A percentile compares a stretch with the other conserved stretches of the same genome.
Evolutionary conservation across 2,113 vertebrate species (phyloP).

Genomic region (Apus apus): DNA sequence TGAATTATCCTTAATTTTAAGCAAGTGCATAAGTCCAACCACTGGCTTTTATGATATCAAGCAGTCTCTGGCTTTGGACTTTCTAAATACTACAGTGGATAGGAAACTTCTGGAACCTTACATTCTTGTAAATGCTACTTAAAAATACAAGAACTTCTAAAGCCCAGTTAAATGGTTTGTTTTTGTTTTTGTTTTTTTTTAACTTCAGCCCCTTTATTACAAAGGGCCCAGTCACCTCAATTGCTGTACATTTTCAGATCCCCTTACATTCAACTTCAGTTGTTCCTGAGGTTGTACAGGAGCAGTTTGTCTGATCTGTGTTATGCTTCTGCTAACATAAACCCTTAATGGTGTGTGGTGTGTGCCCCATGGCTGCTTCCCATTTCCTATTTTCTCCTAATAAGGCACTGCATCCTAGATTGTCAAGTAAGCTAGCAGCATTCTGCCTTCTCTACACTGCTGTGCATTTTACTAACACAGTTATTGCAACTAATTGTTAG

Average conservation of each 20-base stretch:
- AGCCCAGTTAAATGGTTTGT: not conserved
- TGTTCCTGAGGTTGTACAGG: not conserved
- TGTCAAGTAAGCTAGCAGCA: not conserved
- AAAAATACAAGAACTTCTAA: not conserved
- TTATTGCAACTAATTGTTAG: conserved; percentile 44
- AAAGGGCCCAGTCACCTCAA: not conserved
- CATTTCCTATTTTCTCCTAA: not conserved
- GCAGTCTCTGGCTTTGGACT: not conserved
- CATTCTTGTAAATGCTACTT: not conserved
- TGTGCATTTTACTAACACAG: conserved; percentile 37
- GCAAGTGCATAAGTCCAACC: not conserved
- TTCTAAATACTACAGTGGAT: not conserved
- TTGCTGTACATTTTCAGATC: not conserved
- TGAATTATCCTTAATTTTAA: not conserved
- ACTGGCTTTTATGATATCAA: not conserved
- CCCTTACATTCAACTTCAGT: not conserved
- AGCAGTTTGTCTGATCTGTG: not conserved
- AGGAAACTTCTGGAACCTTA: not conserved
- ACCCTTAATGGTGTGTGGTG: not conserved
- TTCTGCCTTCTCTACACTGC: not conserved
- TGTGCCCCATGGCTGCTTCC: not conserved
- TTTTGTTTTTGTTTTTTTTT: no score
- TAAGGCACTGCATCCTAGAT: not conserved
- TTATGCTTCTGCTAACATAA: not conserved
- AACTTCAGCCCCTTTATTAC: not conserved